A percentile compares a stretch with the other conserved stretches of the same genome.
Conservation (phyloP, 2,888 invertebrate genomes). For the Dasysyrphus tricinctus region DNA sequence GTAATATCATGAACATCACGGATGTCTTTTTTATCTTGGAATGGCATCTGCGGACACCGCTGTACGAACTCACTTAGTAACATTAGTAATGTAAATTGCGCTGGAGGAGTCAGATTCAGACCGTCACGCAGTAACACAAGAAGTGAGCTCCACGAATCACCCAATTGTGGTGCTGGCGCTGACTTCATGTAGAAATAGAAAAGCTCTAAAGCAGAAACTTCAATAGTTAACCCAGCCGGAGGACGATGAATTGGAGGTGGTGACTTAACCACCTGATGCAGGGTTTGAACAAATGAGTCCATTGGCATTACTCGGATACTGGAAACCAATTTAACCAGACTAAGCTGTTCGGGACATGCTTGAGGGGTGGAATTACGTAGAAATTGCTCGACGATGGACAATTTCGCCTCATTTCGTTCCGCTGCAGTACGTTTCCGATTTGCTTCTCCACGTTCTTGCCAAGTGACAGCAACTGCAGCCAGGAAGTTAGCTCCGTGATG, state of each 20-base stretch:
- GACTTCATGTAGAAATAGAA: conserved; percentile 90
- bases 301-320: conserved; percentile 93
- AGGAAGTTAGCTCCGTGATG: conserved; percentile 92
- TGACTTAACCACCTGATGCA: conserved; percentile 91
- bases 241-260: conserved; percentile 86
- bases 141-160: conserved; percentile 91
- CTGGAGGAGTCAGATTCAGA: conserved; percentile 88
- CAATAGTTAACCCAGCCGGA: conserved; percentile 87
- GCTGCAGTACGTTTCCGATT: conserved; percentile 83
- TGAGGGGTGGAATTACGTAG: conserved; percentile 83
- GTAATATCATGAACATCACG: conserved; percentile 91
- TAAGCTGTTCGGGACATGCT: conserved; percentile 88
- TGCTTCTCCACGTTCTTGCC: conserved; percentile 89
- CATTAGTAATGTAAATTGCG: conserved; percentile 91
- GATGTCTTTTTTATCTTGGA: conserved; percentile 91
- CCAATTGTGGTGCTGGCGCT: conserved; percentile 88
- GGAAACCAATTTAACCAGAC: conserved; percentile 90
- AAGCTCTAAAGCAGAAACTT: conserved; percentile 92
- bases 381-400: conserved; percentile 80
- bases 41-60: conserved; percentile 88
- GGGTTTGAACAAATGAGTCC: conserved; percentile 92
- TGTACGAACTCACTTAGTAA: conserved; percentile 93
- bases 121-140: conserved; percentile 90
- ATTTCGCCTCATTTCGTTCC: conserved; percentile 77
- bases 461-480: conserved; percentile 92